phyloP scores from a whole-genome alignment of 2,113 vertebrate species.

The Columbina picui region DNA sequence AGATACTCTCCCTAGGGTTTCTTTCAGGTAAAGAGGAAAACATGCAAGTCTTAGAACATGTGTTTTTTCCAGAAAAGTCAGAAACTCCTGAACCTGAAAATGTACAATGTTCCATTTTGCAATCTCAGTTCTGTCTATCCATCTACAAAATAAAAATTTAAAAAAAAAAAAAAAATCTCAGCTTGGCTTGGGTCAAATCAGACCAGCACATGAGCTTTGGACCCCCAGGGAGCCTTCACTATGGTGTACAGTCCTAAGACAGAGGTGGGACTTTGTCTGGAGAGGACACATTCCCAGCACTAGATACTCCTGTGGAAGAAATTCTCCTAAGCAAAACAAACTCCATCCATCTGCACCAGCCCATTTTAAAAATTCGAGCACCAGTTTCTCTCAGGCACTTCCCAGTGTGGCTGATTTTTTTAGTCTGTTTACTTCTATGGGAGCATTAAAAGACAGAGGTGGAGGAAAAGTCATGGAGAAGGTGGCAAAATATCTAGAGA shows the following conservation, averaged over 20 bases:
- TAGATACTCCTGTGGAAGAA: background rate
- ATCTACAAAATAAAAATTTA: background rate
- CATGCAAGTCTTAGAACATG: background rate
- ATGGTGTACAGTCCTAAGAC: background rate
- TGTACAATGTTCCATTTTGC: background rate
- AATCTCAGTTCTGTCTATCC: background rate
- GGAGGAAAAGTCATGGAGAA: background rate
- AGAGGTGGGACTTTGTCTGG: background rate
- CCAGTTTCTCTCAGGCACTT: background rate
- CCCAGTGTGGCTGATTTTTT: background rate
- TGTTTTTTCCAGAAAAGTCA: background rate
- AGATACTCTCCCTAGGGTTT: background rate
- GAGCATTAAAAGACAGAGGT: background rate
- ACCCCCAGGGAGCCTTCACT: background rate
- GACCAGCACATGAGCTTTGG: background rate
- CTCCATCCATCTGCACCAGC: background rate
- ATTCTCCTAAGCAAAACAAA: background rate
- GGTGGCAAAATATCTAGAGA: background rate
- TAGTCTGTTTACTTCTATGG: background rate
- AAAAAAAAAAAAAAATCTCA: background rate
- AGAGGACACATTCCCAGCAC: background rate
- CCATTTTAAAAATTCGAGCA: background rate
- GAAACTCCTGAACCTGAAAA: background rate
- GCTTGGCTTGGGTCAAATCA: background rate
- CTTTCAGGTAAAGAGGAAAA: background rate